Evolutionary conservation across 2,797 vertebrate genomes (phyloP).

Genomic region (Heterohyrax brucei): DNA sequence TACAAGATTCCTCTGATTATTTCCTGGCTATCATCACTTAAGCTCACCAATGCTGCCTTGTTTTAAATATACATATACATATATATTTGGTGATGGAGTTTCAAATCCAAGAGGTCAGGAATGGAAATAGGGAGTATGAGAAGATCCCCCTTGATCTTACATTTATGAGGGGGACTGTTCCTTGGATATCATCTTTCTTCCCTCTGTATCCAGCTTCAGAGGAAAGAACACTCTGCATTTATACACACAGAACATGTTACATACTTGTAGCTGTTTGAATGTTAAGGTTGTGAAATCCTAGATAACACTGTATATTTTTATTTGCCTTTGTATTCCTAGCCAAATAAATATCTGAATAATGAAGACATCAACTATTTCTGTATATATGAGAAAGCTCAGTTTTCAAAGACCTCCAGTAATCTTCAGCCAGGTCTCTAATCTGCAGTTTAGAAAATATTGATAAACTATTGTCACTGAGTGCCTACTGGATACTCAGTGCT

Average conservation of each 20-base stretch:
- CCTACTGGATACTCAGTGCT: neutral
- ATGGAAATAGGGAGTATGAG: neutral
- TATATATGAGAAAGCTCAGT: neutral
- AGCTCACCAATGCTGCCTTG: neutral
- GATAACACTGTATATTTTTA: conserved; percentile 42
- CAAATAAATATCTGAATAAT: conserved; percentile 43
- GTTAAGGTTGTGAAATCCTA: neutral
- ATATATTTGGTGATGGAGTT: neutral
- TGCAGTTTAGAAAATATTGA: neutral
- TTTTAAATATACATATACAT: neutral
- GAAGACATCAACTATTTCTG: neutral
- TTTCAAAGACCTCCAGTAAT: neutral
- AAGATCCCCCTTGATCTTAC: neutral
- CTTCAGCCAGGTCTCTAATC: neutral
- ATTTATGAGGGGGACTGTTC: neutral
- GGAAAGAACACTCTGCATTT: neutral
- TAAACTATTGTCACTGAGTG: neutral
- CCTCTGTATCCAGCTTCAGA: neutral
- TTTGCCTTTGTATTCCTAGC: conserved; percentile 27
- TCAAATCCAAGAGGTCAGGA: neutral
- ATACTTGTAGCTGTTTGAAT: conserved; percentile 1
- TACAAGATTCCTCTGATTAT: neutral
- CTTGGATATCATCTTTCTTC: neutral
- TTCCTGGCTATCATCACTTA: neutral
- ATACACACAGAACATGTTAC: neutral